Evolutionary conservation across 2,113 vertebrate genomes (phyloP).

Genomic region (Thymallus thymallus): DNA sequence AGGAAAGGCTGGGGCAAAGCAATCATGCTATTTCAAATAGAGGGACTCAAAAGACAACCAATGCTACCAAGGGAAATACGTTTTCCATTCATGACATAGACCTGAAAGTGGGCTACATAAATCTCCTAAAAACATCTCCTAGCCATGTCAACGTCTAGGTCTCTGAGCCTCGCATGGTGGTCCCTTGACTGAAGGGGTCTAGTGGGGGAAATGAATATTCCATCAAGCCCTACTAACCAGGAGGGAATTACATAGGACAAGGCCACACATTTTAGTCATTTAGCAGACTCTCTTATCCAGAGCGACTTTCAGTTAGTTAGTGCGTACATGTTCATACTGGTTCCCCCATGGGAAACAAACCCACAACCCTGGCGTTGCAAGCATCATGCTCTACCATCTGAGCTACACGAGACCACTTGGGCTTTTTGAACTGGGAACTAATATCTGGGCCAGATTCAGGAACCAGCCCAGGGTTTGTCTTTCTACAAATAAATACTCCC

Average conservation of each 20-base stretch:
- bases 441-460: conserved; percentile 21
- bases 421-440: conserved; percentile 10
- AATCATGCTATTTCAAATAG: conserved; percentile 24
- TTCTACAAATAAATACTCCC: not conserved
- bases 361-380: no score
- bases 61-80: not conserved
- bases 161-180: conserved; percentile 14
- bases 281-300: no score
- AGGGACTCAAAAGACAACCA: conserved; percentile 22
- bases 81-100: conserved; percentile 10
- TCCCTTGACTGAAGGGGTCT: conserved; percentile 5
- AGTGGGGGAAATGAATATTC: conserved; percentile 27
- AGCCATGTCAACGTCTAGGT: not conserved
- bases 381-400: no score
- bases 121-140: conserved; percentile 9
- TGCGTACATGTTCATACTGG: no score
- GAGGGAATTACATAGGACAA: not conserved
- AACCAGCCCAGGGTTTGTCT: not conserved
- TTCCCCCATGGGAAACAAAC: no score
- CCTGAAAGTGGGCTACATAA: conserved; percentile 28
- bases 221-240: not conserved
- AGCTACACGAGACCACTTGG: no score
- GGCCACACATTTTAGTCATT: no score
- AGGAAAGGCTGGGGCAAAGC: conserved; percentile 12
- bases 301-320: no score